phyloP scores from a whole-genome alignment of 2,113 vertebrate genomes.

The Xyrauchen texanus region DNA sequence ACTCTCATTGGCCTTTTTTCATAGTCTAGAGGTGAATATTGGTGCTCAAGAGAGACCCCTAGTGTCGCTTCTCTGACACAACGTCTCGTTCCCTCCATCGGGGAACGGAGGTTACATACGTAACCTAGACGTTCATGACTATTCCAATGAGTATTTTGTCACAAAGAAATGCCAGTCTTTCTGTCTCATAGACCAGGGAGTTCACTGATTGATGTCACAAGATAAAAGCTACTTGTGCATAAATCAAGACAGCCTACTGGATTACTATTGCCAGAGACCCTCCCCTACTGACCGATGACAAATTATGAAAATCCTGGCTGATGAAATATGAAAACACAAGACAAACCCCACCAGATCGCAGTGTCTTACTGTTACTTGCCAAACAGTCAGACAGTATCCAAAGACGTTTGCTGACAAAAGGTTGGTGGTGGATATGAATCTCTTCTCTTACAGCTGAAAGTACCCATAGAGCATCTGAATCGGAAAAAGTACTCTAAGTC shows the following conservation, averaged over 20 bases:
- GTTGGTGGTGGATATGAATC: too few species aligned
- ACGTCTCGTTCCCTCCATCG: too few species aligned
- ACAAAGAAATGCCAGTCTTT: not conserved
- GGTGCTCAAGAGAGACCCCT: too few species aligned
- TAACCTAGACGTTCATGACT: too few species aligned
- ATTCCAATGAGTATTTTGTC: too few species aligned
- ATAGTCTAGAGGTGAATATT: too few species aligned
- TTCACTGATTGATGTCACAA: not conserved
- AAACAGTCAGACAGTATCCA: not conserved
- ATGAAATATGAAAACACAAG: not conserved
- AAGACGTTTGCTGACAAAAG: not conserved
- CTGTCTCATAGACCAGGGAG: not conserved
- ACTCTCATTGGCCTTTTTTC: too few species aligned
- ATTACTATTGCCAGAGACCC: not conserved
- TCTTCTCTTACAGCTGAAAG: too few species aligned
- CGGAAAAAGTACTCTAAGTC: too few species aligned
- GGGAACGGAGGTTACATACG: too few species aligned
- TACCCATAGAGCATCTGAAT: too few species aligned
- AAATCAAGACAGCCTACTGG: not conserved
- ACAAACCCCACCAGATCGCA: conserved; percentile 3
- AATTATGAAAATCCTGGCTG: not conserved
- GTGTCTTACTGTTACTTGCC: not conserved
- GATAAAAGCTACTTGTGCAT: not conserved
- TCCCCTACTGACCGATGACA: not conserved
- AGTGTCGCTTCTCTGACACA: too few species aligned